Evolutionary conservation across 2,797 vertebrate species (phyloP).

Genomic region (Erithacus rubecula): DNA sequence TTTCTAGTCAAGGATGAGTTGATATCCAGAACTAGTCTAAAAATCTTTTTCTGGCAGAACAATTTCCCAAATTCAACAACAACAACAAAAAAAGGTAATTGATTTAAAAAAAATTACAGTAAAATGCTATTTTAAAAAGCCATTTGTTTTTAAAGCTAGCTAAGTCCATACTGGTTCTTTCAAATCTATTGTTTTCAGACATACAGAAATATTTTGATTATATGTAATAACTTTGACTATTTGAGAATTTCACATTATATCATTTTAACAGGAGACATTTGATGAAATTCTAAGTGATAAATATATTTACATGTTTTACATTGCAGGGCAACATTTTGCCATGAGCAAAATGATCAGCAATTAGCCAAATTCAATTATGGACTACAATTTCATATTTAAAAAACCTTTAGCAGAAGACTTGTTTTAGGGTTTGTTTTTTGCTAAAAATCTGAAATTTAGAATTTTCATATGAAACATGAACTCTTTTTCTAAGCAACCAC

Average conservation of each 20-base stretch:
- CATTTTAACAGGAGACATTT: not conserved
- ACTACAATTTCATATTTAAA: not conserved
- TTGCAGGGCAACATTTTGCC: not conserved
- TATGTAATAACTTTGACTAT: not conserved
- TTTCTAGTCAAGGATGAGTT: not conserved
- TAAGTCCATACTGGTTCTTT: not conserved
- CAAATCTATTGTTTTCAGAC: not conserved
- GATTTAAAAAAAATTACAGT: rapidly evolving
- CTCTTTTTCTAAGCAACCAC: not conserved
- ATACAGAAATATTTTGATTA: not conserved
- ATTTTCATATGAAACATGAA: not conserved
- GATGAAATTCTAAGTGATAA: not conserved
- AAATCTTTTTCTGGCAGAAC: not conserved
- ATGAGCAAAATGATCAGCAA: not conserved
- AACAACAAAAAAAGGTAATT: too few relatives aligned
- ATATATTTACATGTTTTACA: not conserved
- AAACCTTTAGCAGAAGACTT: not conserved
- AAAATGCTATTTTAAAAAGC: not conserved
- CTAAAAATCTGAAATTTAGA: not conserved
- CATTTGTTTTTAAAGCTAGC: not conserved
- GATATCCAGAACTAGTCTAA: not conserved
- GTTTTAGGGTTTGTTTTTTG: not conserved
- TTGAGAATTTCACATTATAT: not conserved
- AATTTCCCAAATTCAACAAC: not conserved
- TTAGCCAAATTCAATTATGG: not conserved